These are phyloP conservation scores for Amblyjoppa fuscipennis DNA, from an alignment of 2,888 invertebrate genomes.

Conservation along the genomic window DNA sequence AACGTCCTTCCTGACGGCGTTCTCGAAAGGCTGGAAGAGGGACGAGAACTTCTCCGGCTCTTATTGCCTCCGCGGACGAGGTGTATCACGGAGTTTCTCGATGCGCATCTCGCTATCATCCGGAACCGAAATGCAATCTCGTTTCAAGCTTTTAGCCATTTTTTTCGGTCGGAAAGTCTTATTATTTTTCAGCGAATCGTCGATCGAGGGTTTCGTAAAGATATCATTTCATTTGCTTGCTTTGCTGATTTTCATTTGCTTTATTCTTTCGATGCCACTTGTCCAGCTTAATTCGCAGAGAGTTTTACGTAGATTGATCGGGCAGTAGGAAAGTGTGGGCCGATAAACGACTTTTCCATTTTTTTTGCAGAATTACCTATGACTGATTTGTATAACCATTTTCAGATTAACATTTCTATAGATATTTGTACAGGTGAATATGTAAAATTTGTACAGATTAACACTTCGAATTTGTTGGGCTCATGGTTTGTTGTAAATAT, in stretches of 20 bases:
- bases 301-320: not conserved
- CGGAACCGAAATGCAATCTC: not conserved
- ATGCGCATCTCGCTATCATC: conserved; percentile 14
- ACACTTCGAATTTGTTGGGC: no score
- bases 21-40: conserved; percentile 69
- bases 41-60: conserved; percentile 53
- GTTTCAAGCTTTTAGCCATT: not conserved
- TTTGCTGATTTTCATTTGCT: not conserved
- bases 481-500: no score
- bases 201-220: not conserved
- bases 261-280: not conserved
- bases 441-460: no score
- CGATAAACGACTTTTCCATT: no score
- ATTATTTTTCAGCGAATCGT: not conserved
- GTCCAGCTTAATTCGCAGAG: not conserved
- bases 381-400: no score
- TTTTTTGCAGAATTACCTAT: no score
- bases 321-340: no score
- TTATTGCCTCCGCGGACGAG: conserved; percentile 32
- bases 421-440: no score
- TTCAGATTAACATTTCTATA: no score
- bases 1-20: conserved; percentile 78
- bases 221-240: not conserved
- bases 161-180: not conserved
- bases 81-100: conserved; percentile 40